Evolutionary conservation across 2,888 invertebrate genomes (phyloP).

Genomic region (Catocala nupta): DNA sequence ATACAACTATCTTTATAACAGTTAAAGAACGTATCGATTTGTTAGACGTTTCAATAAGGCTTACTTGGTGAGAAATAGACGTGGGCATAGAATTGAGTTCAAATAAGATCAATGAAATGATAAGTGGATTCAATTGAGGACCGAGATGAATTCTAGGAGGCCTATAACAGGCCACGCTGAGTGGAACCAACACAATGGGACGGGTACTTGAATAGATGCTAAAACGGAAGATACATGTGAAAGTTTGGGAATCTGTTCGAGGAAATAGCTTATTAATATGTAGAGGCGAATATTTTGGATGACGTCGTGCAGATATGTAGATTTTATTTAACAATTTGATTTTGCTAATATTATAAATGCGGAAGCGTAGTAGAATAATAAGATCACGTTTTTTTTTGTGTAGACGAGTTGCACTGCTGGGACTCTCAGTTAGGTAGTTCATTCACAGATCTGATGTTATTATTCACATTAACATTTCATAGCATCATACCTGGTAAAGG

Average conservation of each 20-base stretch:
- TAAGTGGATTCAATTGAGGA: conserved; percentile 7
- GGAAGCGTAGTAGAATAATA: background rate
- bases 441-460: too few relatives aligned
- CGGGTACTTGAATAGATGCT: background rate
- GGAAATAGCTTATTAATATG: background rate
- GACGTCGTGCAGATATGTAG: too few relatives aligned
- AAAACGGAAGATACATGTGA: background rate
- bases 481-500: too few relatives aligned
- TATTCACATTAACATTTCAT: too few relatives aligned
- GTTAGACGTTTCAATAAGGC: background rate
- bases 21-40: too few relatives aligned
- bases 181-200: background rate
- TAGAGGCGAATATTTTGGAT: background rate
- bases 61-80: background rate
- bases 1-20: too few relatives aligned
- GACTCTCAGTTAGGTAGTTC: too few relatives aligned
- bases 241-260: background rate
- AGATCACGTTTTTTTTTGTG: too few relatives aligned
- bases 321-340: too few relatives aligned
- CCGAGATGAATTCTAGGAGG: conserved; percentile 1
- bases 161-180: conserved; percentile 8
- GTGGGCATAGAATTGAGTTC: conserved; percentile 86
- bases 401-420: too few relatives aligned
- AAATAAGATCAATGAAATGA: conserved; percentile 7
- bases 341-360: too few relatives aligned